Evolutionary conservation across 2,797 vertebrate species (phyloP).

Genomic region (Avahi laniger): DNA sequence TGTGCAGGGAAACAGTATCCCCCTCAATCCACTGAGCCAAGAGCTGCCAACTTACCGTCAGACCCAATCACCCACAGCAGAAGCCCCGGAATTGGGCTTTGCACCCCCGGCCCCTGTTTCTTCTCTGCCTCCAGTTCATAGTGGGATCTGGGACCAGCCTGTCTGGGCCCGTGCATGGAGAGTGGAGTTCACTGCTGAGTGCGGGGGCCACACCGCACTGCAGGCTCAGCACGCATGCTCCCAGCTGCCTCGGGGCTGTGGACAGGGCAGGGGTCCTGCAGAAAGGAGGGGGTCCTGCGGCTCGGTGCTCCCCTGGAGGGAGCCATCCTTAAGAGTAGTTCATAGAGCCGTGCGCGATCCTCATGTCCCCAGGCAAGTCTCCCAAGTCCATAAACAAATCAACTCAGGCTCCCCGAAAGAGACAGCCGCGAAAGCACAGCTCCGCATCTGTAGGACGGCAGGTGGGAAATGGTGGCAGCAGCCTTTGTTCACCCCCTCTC

Average conservation of each 20-base stretch:
- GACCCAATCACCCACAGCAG: background rate
- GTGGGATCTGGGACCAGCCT: no score
- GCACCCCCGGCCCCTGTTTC: background rate
- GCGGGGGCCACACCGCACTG: accelerated
- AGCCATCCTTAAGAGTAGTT: background rate
- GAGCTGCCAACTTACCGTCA: background rate
- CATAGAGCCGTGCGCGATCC: background rate
- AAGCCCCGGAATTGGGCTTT: background rate
- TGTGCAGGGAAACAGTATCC: background rate
- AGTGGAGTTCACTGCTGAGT: background rate
- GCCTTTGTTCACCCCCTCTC: background rate
- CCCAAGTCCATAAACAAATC: background rate
- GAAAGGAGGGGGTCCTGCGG: background rate
- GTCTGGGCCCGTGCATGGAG: background rate
- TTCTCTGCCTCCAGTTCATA: background rate
- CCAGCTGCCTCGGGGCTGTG: background rate
- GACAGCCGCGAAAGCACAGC: background rate
- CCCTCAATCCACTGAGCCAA: background rate
- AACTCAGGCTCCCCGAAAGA: background rate
- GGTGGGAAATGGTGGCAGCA: background rate
- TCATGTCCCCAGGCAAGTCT: background rate
- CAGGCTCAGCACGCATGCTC: background rate
- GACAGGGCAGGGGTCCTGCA: background rate
- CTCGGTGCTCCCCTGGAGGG: background rate
- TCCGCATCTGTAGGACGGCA: background rate